Base-by-base conservation (phyloP, 2,113 vertebrate species). In the Chaenogobius annularis region DNA sequence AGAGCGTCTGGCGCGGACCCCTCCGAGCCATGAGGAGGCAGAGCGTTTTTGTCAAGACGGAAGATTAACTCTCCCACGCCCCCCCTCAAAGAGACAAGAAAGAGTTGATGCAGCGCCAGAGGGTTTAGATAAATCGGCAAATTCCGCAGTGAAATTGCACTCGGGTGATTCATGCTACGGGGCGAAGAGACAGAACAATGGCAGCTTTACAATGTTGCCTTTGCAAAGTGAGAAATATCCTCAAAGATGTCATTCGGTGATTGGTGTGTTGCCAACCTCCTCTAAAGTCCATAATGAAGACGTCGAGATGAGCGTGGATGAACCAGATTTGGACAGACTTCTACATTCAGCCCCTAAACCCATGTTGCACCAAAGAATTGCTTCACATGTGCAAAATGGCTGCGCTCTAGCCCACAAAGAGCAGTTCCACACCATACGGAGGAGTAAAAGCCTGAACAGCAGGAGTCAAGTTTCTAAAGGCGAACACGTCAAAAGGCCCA, bases 221-320 rank as follows among this genome's bases (percentile, higher is more conserved):
- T 68, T 81, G 69, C 73, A 59, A 23, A 62, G 37, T 62, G 73
- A 54, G 65, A 76, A 68, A 83, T 69, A 59, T 26, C 22, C 65
- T 1, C 74, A 75, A 70, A 77, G 50, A 72, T 79, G 58, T 54
- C 50, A 84, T 78, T 79, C 40, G 1, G 13, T 67, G 68, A 66
- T 73, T 22, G 22, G 43, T 66, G n/a, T 56, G 0, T 35, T 55
- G 66, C 59, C 75, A 73, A 68, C 44, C 55, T 69, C 66, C 23
- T 81, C 73, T 76, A 54, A 56, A 66, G 46, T 68, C 61, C 17
- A 50, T 55, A 64, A 73, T 68, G 75, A 72, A 71, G 82, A 76
- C 17, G 78, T 90, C 1, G 93, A 94, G 85, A 93, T 94, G 93
- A 93, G 88, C 69, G 93, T 94, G 55, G 93, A 94, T 69, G 93